Evolutionary conservation across 1,140 invertebrate species (phyloP), one percentile per base, ranked within the genome.

Genomic region (Littorina saxatilis): DNA sequence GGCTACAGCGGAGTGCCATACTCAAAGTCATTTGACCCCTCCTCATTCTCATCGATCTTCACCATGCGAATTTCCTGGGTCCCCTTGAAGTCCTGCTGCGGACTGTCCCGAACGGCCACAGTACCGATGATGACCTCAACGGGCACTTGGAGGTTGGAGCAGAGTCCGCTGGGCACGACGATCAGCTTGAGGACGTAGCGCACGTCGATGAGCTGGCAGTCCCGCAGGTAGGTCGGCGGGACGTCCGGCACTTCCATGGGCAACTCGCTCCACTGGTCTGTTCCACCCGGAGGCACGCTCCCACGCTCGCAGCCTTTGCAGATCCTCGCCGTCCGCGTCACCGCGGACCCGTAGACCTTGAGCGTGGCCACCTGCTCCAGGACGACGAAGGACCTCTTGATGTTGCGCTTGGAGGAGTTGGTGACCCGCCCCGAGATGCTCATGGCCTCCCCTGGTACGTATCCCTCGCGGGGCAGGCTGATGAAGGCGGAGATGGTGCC

Each of bases 361-460:
- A 68, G 4, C 32, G 63, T 68, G 63, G 39, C n/a, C 1, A 17
- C 2, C 52, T 58, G 50, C 7, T 37, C 13, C 29, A 77, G 75
- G 9, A 29, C 3, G 3, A 63, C 75, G 20, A 2, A 5, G 11
- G 75, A 75, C 9, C 40, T 43, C 15, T 50, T 73, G 47, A 84
- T 82, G 63, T 55, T 80, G 15, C 83, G 47, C 4, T 78, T 72
- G 4, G 82, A 82, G 23, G 84, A 77, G 66, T 89, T 87, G 37
- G 23, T 66, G 17, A 88, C 81, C 74, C 85, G 81, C 17, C 81
- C 88, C 29, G 80, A 83, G n/a, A 88, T n/a, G 29, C 39, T 37
- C 9, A 89, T 86, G 2, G 79, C 55, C 55, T 89, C 88, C 35
- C 88, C 88, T 37, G 85, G 84, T 11, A 88, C 87, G 76, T 85